Evolutionary conservation across 1,140 invertebrate species (phyloP), one percentile per base, ranked within the genome.

Genomic region (Apocrypta bakeri): DNA sequence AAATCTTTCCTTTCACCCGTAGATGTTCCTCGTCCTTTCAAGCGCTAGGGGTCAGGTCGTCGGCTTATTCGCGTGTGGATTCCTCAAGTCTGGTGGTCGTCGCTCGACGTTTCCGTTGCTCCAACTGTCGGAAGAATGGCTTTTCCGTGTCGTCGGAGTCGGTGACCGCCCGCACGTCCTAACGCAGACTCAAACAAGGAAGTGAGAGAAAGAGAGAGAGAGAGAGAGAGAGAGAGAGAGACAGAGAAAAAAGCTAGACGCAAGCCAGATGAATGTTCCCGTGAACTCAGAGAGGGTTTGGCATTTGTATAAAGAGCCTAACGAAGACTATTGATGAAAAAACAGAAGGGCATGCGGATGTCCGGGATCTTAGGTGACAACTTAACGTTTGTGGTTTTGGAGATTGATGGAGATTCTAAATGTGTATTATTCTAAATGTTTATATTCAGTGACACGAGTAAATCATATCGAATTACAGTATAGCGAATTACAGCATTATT

Each of bases 71-170:
- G 48, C 17, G 75, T 80, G 72, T 80, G 66, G 56, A 72, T 29
- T 83, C 82, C 12, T 40, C 66, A 71, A 79, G 79, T 74, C 69
- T 56, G 48, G 48, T 21, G 48, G 48, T 21, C 27, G 29, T 42
- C 33, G 12, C 31, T 78, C 77, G 71, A 37, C 63, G 63, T 66
- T 81, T 75, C 61, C 83, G 84, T 83, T 86, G 81, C 40, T 42
- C 1, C 75, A 64, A 75, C 84, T 88, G 85, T 87, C 87, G 82
- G 86, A 88, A 90, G 86, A 90, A 90, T 90, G 89, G 88, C 88
- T 89, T 90, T 90, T 90, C 86, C 89, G 85, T 90, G 89, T 91
- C 88, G 85, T 77, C 85, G 86, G 85, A 87, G 83, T 85, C 83
- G 86, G 87, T 42, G 33, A 24, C 42, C 78, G 33, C 69, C 69